Conservation (phyloP, 2,888 invertebrate species). For the Chesias legatella region DNA sequence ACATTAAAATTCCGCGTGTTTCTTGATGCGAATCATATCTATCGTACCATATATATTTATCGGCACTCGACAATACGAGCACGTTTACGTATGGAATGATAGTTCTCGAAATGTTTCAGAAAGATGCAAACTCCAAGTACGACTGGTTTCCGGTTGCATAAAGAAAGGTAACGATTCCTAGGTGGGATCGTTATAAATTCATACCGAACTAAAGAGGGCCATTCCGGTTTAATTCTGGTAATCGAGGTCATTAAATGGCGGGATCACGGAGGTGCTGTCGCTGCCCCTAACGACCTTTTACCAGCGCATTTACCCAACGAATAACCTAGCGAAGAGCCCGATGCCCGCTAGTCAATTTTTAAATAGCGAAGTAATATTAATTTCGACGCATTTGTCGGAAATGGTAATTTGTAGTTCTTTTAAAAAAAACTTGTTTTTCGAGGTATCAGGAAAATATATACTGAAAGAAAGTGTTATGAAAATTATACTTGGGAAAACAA, state of each 20-base stretch:
- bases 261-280: constrained; percentile 23
- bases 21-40: too few species aligned
- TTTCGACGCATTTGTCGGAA: too few species aligned
- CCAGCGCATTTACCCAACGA: constrained; percentile 31
- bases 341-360: constrained; percentile 1
- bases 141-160: too few species aligned
- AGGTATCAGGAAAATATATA: too few species aligned
- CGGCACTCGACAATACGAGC: background rate
- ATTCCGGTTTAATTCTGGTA: constrained; percentile 19
- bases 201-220: constrained; percentile 17
- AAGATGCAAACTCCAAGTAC: too few species aligned
- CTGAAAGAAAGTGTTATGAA: too few species aligned
- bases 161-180: background rate
- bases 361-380: too few species aligned
- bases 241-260: constrained; percentile 30
- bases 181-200: constrained; percentile 12
- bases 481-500: too few species aligned
- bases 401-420: too few species aligned
- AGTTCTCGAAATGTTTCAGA: too few species aligned
- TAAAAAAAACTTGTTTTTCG: too few species aligned
- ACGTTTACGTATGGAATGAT: background rate
- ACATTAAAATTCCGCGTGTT: too few species aligned
- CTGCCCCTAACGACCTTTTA: constrained; percentile 32
- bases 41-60: background rate
- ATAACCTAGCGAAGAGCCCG: constrained; percentile 19